These are phyloP conservation scores for Mus musculus DNA, from an alignment of 2,113 vertebrate genomes.

Conservation along the genomic window GRCm39 chr2:59553501-59554000, in stretches of 20 bases:
- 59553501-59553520: background rate
- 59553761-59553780: conserved; percentile 20
- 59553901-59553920: background rate
- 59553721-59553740: conserved; percentile 2
- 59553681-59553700: background rate
- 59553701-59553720: conserved; percentile 36
- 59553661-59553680: background rate
- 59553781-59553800: conserved; percentile 32
- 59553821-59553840: background rate
- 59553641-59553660: background rate
- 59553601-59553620: background rate
- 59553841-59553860: background rate
- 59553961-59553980: background rate
- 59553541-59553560: background rate
- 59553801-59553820: background rate
- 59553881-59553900: background rate
- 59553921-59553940: background rate
- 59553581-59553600: background rate
- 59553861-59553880: background rate
- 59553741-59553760: conserved; percentile 10
- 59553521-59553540: background rate
- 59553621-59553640: background rate
- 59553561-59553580: background rate
- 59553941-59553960: background rate
- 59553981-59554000: background rate